Evolutionary conservation across 2,888 invertebrate species (phyloP).

Genomic region (Horisme vitalbata): DNA sequence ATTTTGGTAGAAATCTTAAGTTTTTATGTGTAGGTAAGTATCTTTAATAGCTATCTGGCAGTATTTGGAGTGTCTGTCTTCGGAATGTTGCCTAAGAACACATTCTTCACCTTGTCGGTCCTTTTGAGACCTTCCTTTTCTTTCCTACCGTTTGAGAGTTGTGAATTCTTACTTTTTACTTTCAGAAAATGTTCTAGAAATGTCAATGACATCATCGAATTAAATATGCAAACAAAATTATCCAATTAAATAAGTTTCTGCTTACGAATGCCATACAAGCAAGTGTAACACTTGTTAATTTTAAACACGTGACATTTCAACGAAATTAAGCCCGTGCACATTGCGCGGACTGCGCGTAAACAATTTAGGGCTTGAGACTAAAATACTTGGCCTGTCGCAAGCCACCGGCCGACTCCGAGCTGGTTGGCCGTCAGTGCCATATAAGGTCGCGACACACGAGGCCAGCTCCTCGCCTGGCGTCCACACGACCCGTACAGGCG

Average conservation of each 20-base stretch:
- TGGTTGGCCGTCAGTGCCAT: conserved; percentile 66
- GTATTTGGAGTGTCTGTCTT: conserved; percentile 3
- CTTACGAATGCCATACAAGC: conserved; percentile 17
- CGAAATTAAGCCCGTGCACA: conserved; percentile 44
- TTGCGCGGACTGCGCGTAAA: conserved; percentile 48
- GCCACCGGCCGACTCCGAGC: conserved; percentile 41
- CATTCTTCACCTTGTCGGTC: too few species aligned
- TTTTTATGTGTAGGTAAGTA: too few species aligned
- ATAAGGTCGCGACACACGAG: conserved; percentile 68
- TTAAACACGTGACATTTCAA: conserved; percentile 51
- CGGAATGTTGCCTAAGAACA: conserved; percentile 19
- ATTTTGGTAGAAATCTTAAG: conserved; percentile 50
- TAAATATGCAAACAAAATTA: conserved; percentile 9
- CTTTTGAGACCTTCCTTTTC: conserved; percentile 5
- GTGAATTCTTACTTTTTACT: too few species aligned
- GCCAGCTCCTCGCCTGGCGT: conserved; percentile 47
- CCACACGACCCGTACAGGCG: conserved; percentile 24
- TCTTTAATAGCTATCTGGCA: conserved; percentile 12
- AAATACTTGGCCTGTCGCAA: conserved; percentile 61
- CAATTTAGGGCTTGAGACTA: conserved; percentile 66
- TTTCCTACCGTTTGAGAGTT: too few species aligned
- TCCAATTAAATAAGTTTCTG: conserved; percentile 12
- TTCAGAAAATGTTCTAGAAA: too few species aligned
- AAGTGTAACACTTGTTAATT: conserved; percentile 40
- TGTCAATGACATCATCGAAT: conserved; percentile 6